These are phyloP conservation scores for Bellardia pandia DNA, from an alignment of 2,888 invertebrate genomes.

Conservation along the genomic window DNA sequence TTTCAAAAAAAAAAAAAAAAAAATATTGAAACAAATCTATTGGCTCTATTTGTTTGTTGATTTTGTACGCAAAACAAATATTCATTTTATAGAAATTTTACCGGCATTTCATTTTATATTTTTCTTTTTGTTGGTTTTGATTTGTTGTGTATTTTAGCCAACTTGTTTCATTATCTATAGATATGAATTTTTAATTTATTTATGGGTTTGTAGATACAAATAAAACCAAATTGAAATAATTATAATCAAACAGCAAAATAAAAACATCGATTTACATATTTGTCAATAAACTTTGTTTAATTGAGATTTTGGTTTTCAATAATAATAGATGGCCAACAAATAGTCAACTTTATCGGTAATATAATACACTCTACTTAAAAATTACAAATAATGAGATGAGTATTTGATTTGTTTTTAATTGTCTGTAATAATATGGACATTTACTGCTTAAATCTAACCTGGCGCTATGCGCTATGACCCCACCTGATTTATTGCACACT, in stretches of 20 bases:
- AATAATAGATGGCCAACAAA: neutral
- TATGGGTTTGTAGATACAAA: slow-evolving; percentile 1
- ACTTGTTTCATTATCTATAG: slow-evolving; percentile 38
- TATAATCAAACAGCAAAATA: neutral
- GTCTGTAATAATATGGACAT: too few species aligned
- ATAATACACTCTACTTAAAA: neutral
- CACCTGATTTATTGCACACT: too few species aligned
- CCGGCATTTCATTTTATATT: slow-evolving; percentile 26
- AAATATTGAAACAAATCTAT: neutral
- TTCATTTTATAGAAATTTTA: slow-evolving; percentile 38
- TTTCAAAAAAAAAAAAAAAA: slow-evolving; percentile 3
- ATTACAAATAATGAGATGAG: neutral
- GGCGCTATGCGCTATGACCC: neutral
- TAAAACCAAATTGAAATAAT: slow-evolving; percentile 6
- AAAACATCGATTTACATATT: slow-evolving; percentile 38
- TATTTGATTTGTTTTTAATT: neutral
- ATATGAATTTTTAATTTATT: slow-evolving; percentile 65
- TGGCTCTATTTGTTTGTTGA: slow-evolving; percentile 4
- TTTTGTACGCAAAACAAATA: slow-evolving; percentile 7
- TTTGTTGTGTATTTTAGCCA: slow-evolving; percentile 3
- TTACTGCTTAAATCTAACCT: too few species aligned
- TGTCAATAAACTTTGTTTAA: slow-evolving; percentile 40
- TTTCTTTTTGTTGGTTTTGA: neutral
- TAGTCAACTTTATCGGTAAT: neutral
- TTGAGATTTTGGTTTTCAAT: slow-evolving; percentile 45